A percentile compares a stretch with the other conserved stretches of the same genome.
Evolutionary conservation across 1,140 invertebrate genomes (phyloP).

Genomic region (roundworm (Caenorhabditis elegans)): DNA sequence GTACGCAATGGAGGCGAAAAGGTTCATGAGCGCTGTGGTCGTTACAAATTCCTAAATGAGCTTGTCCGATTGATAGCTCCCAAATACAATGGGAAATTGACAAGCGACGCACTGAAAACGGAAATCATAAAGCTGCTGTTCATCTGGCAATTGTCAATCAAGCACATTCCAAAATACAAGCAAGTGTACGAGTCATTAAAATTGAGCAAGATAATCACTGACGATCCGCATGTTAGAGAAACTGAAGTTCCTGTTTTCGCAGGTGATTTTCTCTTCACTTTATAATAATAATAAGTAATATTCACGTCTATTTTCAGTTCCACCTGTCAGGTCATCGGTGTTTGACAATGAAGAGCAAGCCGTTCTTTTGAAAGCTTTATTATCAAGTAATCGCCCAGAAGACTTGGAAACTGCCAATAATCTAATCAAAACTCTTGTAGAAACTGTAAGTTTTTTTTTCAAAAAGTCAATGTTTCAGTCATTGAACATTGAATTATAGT

Average conservation of each 20-base stretch:
- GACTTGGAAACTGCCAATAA: background rate
- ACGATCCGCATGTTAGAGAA: background rate
- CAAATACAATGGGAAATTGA: slow-evolving; percentile 33
- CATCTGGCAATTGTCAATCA: slow-evolving; percentile 19
- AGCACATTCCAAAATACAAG: slow-evolving; percentile 1
- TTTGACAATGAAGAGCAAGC: slow-evolving; percentile 16
- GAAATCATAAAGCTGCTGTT: slow-evolving; percentile 14
- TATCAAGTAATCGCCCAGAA: background rate
- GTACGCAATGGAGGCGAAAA: slow-evolving; percentile 41
- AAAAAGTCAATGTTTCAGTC: no score
- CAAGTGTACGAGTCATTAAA: slow-evolving; percentile 1
- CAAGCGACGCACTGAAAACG: slow-evolving; percentile 17
- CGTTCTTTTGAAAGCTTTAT: background rate
- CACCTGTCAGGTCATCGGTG: background rate
- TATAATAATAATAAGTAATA: background rate
- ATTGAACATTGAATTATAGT: no score
- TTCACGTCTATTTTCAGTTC: background rate
- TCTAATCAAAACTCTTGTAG: background rate
- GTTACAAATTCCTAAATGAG: slow-evolving; percentile 43
- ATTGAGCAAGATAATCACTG: background rate
- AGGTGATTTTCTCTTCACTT: background rate
- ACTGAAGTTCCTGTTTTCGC: background rate
- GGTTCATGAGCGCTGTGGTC: slow-evolving; percentile 37
- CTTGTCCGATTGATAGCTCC: slow-evolving; percentile 37
- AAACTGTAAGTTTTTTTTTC: background rate